A percentile compares a stretch with the other conserved stretches of the same genome.
These are phyloP conservation scores for Microtus montanus DNA, from an alignment of 2,113 vertebrate species.

Conservation along the genomic window DNA sequence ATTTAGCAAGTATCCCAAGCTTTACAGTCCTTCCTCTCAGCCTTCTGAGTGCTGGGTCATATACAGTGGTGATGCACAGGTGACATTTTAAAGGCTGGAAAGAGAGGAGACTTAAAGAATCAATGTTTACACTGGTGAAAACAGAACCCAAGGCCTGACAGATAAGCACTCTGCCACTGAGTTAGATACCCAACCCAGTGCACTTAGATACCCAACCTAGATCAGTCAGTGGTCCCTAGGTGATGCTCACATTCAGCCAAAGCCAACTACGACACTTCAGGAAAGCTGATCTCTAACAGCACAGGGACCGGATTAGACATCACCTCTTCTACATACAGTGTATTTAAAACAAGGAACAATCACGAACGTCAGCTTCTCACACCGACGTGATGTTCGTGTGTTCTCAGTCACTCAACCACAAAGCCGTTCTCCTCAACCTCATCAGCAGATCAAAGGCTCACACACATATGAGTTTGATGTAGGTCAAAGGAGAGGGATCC, in stretches of 20 bases:
- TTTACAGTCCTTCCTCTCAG: background rate
- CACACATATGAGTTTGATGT: background rate
- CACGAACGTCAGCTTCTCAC: conserved; percentile 19
- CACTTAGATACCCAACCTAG: too few relatives aligned
- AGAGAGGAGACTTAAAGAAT: background rate
- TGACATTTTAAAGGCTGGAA: background rate
- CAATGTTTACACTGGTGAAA: background rate
- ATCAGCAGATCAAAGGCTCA: background rate
- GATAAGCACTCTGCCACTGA: too few relatives aligned
- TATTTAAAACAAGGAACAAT: conserved; percentile 39
- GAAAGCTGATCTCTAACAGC: background rate
- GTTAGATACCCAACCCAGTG: background rate
- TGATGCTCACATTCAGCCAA: background rate
- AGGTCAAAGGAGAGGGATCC: background rate
- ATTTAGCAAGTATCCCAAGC: background rate
- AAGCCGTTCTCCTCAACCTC: conserved; percentile 3
- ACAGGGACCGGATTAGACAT: background rate
- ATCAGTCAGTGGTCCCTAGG: background rate
- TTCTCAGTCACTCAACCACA: conserved; percentile 44
- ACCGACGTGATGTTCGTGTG: background rate
- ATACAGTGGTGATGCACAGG: background rate
- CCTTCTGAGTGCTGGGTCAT: background rate
- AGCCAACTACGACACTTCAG: background rate
- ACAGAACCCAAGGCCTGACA: background rate
- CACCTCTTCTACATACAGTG: background rate